Conservation (phyloP, 1,140 invertebrate genomes). For the Procambarus virginalis region DNA sequence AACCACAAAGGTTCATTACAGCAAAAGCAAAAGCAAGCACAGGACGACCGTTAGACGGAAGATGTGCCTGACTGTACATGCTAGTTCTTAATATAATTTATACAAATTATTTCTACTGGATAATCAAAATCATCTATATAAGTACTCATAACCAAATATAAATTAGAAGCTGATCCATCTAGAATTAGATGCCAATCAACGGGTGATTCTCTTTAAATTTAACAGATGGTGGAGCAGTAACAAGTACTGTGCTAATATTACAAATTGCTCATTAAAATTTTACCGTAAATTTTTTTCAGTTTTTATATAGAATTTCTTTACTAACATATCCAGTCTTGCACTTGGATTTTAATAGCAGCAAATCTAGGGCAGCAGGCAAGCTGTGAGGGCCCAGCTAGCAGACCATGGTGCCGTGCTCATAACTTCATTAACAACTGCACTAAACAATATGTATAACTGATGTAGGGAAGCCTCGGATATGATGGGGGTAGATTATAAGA, state of each 20-base stretch:
- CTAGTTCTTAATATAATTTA: constrained; percentile 34
- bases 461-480: neutral
- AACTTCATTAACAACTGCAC: neutral
- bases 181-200: neutral
- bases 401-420: neutral
- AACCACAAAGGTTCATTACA: constrained; percentile 57
- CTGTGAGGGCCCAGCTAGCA: neutral
- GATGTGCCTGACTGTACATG: constrained; percentile 63
- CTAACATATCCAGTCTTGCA: constrained; percentile 59
- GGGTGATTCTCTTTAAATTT: neutral
- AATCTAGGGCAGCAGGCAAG: constrained; percentile 20
- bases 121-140: neutral
- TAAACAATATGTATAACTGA: neutral
- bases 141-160: neutral
- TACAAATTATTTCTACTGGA: neutral
- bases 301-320: neutral
- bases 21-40: constrained; percentile 65
- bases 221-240: neutral
- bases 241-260: too few species aligned
- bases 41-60: constrained; percentile 30
- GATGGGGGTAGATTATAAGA: neutral
- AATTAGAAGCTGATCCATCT: too few species aligned
- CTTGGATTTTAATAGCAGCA: constrained; percentile 19
- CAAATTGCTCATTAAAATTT: neutral
- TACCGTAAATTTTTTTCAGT: neutral